Conservation (phyloP, 2,888 invertebrate species). For the Colostygia pectinataria region DNA sequence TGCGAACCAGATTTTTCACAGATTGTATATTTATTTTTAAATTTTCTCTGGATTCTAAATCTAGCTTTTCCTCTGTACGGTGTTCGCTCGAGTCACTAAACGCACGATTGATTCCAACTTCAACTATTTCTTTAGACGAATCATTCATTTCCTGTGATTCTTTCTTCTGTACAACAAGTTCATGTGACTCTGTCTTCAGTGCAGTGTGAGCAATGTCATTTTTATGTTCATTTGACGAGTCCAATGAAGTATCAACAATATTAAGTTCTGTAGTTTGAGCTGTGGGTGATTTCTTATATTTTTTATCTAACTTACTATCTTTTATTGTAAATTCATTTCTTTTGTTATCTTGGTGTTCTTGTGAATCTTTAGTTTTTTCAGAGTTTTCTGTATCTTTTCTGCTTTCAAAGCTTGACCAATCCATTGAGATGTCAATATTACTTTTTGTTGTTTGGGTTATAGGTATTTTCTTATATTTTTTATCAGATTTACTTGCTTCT, state of each 20-base stretch:
- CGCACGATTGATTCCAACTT: conserved; percentile 12
- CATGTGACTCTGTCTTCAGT: no score
- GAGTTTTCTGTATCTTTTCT: conserved; percentile 1
- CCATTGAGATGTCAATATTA: not conserved
- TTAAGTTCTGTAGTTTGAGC: no score
- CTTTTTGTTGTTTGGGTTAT: not conserved
- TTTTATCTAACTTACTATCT: no score
- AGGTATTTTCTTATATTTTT: conserved; percentile 12
- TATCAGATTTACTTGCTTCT: conserved; percentile 4
- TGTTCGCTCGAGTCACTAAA: conserved; percentile 2
- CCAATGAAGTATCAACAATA: no score
- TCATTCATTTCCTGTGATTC: not conserved
- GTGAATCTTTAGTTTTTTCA: not conserved
- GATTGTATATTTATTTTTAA: not conserved
- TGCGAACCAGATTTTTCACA: conserved; percentile 24
- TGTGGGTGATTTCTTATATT: no score
- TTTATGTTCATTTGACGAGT: no score
- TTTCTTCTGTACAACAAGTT: no score
- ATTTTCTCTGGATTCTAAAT: not conserved
- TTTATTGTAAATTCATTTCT: no score
- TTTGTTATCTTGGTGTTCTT: not conserved
- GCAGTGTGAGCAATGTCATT: no score
- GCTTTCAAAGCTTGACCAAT: not conserved
- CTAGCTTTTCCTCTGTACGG: not conserved
- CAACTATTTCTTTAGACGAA: conserved; percentile 15